A percentile compares a stretch with the other conserved stretches of the same genome.
Evolutionary conservation across 37 sponge, comb jelly and placozoan species (phyloP).

Genomic region (Bolinopsis microptera): DNA sequence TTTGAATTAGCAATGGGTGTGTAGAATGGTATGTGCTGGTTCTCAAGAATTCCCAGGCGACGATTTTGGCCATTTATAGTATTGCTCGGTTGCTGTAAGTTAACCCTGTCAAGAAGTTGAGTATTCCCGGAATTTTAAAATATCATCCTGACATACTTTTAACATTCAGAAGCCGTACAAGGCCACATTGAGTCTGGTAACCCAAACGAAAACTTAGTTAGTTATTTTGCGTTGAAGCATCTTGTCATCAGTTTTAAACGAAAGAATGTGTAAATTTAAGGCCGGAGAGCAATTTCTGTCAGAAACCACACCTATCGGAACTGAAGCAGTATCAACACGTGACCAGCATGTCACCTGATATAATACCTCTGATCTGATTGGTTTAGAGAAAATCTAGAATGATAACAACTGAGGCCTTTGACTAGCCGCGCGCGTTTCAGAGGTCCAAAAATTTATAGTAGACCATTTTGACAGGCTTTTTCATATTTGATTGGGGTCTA

Average conservation of each 20-base stretch:
- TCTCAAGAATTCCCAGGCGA: background rate
- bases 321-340: background rate
- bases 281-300: background rate
- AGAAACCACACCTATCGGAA: background rate
- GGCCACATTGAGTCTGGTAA: background rate
- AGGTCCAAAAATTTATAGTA: background rate
- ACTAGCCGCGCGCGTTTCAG: background rate
- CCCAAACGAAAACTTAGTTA: background rate
- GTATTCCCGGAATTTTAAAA: background rate
- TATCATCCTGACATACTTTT: background rate
- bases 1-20: background rate
- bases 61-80: background rate
- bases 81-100: background rate
- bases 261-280: background rate
- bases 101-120: background rate
- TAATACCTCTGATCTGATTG: background rate
- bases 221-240: conserved; percentile 7
- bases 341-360: background rate
- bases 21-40: background rate
- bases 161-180: background rate
- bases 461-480: background rate
- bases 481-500: background rate
- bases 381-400: background rate
- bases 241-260: conserved; percentile 28
- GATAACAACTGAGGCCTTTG: conserved; percentile 35